phyloP scores from a whole-genome alignment of 2,113 vertebrate species.

The Athene cunicularia region DNA sequence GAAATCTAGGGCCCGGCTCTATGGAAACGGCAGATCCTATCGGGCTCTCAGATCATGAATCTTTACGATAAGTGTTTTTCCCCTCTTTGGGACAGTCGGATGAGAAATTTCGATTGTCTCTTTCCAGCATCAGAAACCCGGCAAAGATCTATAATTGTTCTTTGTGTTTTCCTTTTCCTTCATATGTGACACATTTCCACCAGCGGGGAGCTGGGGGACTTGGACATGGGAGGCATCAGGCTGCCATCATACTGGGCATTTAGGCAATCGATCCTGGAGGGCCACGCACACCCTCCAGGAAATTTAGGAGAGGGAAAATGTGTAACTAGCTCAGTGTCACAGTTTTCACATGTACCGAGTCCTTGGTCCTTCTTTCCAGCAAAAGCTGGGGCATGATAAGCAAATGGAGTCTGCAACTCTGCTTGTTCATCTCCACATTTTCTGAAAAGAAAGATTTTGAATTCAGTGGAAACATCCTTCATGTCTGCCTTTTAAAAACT shows the following conservation, averaged over 20 bases:
- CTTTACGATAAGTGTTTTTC: constrained; percentile 81
- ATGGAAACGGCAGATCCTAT: constrained; percentile 91
- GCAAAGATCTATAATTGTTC: constrained; percentile 20
- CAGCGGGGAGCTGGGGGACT: not conserved
- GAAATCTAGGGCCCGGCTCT: constrained; percentile 86
- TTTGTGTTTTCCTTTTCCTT: not conserved
- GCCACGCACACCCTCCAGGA: not conserved
- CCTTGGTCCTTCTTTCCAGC: not conserved
- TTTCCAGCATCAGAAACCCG: constrained; percentile 4
- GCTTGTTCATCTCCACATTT: not conserved
- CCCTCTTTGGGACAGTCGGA: constrained; percentile 57
- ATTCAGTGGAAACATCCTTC: not conserved
- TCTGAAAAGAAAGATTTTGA: not conserved
- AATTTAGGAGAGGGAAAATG: not conserved
- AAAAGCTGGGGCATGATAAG: not conserved
- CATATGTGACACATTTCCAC: fast-evolving
- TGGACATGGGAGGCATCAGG: not conserved
- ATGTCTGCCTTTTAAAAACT: not conserved
- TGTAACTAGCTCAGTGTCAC: not conserved
- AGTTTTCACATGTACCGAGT: not conserved
- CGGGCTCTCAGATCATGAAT: constrained; percentile 85
- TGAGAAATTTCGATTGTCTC: constrained; percentile 62
- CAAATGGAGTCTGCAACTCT: not conserved
- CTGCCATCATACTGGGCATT: fast-evolving
- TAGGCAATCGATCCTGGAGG: not conserved